Evolutionary conservation across 1,140 invertebrate species (phyloP), one percentile per base, ranked within the genome.

Genomic region (Drosophila pruinosa): DNA sequence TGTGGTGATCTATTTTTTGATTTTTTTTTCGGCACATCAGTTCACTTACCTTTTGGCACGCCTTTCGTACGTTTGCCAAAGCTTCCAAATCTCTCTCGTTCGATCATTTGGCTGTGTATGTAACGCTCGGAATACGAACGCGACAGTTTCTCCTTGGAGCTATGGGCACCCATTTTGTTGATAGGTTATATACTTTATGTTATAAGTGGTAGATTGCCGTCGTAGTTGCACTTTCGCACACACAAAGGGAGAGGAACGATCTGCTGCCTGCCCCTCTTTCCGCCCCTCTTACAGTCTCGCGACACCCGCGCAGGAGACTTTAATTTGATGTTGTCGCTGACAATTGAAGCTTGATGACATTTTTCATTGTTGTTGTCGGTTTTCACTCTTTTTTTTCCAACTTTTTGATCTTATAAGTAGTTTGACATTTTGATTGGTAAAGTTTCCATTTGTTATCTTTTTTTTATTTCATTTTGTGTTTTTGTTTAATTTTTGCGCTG

Each of bases 101-200:
- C 91, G 24, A 91, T 91, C 69, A 91, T 86, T 65, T 91, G 90
- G 7, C 74, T 86, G 63, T 91, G 91, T 8, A 91, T 91, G 48
- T 82, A 91, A 24, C 91, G 93, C 79, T 93, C 93, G n/a, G 93
- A 93, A 72, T 92, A 92, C 59, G 92, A 92, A 74, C 93, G 92
- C 75, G 93, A 93, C 48, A 95, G 92, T 92, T 94, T 94, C 90
- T 94, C 94, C 91, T 94, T 95, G 45, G 94, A 94, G 70, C 94
- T 94, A 91, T 94, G 93, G 70, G 94, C 94, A 58, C 94, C 94
- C 94, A 95, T 95, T 92, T 86, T 91, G 78, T 39, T 81, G 21
- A 4, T 39, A n/a, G n/a, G 28, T 7, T 34, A 61, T 74, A 67
- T 39, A 65, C 34, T 72, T 45, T 34, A 28, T 48, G 41, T 34